Conservation (phyloP, 2,888 invertebrate genomes). For the Clostera curtula region DNA sequence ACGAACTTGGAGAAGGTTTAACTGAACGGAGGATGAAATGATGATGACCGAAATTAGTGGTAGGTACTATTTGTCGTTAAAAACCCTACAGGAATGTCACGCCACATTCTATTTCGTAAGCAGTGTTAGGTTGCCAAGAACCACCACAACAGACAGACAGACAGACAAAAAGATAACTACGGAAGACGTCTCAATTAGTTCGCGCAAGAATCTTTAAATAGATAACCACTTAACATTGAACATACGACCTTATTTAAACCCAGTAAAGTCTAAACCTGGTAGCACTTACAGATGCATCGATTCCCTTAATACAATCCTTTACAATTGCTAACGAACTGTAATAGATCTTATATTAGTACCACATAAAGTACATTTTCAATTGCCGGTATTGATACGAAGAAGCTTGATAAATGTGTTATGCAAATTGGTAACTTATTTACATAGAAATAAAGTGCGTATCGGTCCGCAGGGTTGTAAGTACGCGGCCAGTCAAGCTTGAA, state of each 20-base stretch:
- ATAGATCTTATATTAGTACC: constrained; percentile 13
- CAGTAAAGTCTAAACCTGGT: constrained; percentile 15
- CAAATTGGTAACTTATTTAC: constrained; percentile 30
- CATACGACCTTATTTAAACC: constrained; percentile 13
- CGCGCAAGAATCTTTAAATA: constrained; percentile 53
- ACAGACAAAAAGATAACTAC: constrained; percentile 40
- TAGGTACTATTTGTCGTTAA: too few relatives aligned
- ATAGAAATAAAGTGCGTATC: constrained; percentile 10
- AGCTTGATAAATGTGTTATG: constrained; percentile 22
- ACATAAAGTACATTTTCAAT: constrained; percentile 13
- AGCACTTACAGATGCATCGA: constrained; percentile 15
- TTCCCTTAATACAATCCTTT: constrained; percentile 36
- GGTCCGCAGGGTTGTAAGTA: constrained; percentile 28
- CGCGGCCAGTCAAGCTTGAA: constrained; percentile 53
- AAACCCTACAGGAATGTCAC: not conserved
- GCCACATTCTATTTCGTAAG: constrained; percentile 1
- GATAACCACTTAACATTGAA: constrained; percentile 27
- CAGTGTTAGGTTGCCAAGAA: constrained; percentile 1
- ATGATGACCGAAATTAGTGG: too few relatives aligned
- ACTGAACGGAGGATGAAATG: too few relatives aligned
- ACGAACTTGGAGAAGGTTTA: too few relatives aligned
- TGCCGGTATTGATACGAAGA: constrained; percentile 8
- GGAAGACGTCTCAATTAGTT: constrained; percentile 69
- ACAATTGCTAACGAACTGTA: constrained; percentile 15
- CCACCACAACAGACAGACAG: constrained; percentile 34